Conservation (phyloP, 2,797 vertebrate genomes). For the Cyprinodon diabolis region DNA sequence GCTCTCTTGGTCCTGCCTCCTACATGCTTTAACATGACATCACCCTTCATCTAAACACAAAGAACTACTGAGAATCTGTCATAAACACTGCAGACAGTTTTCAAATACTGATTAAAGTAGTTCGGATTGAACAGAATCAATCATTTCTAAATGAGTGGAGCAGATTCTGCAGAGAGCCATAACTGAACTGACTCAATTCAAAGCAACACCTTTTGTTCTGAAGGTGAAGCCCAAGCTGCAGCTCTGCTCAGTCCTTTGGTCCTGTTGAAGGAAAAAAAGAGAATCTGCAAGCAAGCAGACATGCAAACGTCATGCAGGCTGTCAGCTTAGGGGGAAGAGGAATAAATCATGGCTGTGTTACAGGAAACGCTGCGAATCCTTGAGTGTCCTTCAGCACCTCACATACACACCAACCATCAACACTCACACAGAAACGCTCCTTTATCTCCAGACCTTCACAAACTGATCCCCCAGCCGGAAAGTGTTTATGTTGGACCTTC, state of each 20-base stretch:
- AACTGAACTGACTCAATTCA: background rate
- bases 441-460: slow-evolving; percentile 5
- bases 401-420: background rate
- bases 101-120: background rate
- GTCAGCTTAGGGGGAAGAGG: slow-evolving; percentile 35
- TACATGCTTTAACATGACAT: slow-evolving; percentile 5
- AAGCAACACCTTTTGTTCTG: background rate
- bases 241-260: slow-evolving; percentile 7
- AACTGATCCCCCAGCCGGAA: background rate
- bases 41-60: background rate
- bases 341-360: slow-evolving; percentile 53
- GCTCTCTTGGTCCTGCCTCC: background rate
- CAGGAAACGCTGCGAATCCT: slow-evolving; percentile 50
- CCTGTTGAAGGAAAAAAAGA: slow-evolving; percentile 21
- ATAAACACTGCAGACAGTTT: background rate
- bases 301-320: slow-evolving; percentile 12
- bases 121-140: background rate
- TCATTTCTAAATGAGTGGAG: background rate
- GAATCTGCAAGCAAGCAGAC: background rate
- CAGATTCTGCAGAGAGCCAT: background rate
- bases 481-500: background rate
- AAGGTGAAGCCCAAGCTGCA: slow-evolving; percentile 9
- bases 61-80: background rate
- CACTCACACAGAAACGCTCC: background rate
- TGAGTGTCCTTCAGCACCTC: slow-evolving; percentile 34